Base-by-base conservation (phyloP, 2,113 vertebrate genomes). In the Sardina pilchardus region DNA sequence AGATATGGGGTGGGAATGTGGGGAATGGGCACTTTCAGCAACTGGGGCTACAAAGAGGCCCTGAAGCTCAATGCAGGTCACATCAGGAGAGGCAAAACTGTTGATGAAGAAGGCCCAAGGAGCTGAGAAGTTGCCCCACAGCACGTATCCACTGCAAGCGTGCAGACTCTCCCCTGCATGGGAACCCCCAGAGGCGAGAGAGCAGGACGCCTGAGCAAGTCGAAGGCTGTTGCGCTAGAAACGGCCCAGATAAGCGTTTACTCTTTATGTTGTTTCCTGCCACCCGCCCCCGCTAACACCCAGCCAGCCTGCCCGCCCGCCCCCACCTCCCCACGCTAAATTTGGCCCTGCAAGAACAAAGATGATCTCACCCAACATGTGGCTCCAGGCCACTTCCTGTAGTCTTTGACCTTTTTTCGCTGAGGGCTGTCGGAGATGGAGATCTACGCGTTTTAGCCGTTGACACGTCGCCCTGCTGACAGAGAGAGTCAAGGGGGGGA, bases 301-400 rank as follows among this genome's bases (percentile, higher is more conserved):
- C 63, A 30, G 10, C 63, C 50, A 17, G 9, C 44, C 43, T 7
- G 24, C 56, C 21, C 19, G 12, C 56, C 56, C 53, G 17, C 53
- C 53, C 17, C 53, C 19, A 21, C 26, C 24, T n/a, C 59, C 81
- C 53, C 26, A 81, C 88, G 83, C 91, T 93, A 92, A 92, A 91
- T 93, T 91, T 92, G 84, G 91, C 71, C 3, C 67, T 53, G 81
- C 85, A 86, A 90, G 90, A 89, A 84, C 82, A 47, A 84, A 84
- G 48, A 44, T 63, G 14, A 82, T 86, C 86, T 78, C 84, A 39
- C 83, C 85, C 84, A 88, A 89, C 81, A 87, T 83, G 82, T 90
- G 89, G 86, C 91, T 90, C 75, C 83, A 84, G 88, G 92, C 87
- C 87, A 87, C 91, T 93, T 93, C 91, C 91, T 90, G 86, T 92